Evolutionary conservation across 2,113 vertebrate species (phyloP).

Genomic region (Suricata suricatta): DNA sequence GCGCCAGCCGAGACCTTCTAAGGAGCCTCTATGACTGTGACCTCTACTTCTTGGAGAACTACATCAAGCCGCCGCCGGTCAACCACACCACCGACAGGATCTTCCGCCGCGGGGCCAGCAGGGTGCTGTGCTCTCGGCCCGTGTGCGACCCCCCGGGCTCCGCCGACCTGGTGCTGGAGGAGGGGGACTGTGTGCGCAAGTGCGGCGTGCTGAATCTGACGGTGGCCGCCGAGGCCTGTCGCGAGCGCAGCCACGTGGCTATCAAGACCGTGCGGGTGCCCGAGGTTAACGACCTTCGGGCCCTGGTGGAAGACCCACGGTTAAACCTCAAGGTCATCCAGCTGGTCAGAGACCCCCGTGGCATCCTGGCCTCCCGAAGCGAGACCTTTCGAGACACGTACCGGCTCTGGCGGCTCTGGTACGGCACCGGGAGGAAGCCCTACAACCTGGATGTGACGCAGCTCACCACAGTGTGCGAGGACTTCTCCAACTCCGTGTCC

Average conservation of each 20-base stretch:
- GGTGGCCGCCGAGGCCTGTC: slow-evolving; percentile 91
- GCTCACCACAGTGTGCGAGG: slow-evolving; percentile 95
- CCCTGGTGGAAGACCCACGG: slow-evolving; percentile 94
- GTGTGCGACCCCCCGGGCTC: slow-evolving; percentile 90
- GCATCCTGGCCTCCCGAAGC: slow-evolving; percentile 95
- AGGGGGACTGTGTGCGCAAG: slow-evolving; percentile 95
- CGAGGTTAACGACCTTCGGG: slow-evolving; percentile 92
- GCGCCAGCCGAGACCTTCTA: slow-evolving; percentile 95
- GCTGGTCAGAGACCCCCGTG: slow-evolving; percentile 95
- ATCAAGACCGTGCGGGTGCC: slow-evolving; percentile 97
- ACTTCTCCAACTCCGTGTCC: slow-evolving; percentile 95
- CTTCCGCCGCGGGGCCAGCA: slow-evolving; percentile 95
- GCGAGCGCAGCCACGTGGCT: slow-evolving; percentile 91
- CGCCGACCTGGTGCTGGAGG: slow-evolving; percentile 89
- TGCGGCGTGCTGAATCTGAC: slow-evolving; percentile 94
- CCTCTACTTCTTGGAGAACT: slow-evolving; percentile 96
- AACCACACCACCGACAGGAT: slow-evolving; percentile 95
- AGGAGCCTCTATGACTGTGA: slow-evolving; percentile 95
- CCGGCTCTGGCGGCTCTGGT: slow-evolving; percentile 97
- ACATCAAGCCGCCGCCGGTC: slow-evolving; percentile 93
- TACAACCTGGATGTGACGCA: slow-evolving; percentile 95
- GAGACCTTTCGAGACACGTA: slow-evolving; percentile 97
- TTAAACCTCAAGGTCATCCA: slow-evolving; percentile 98
- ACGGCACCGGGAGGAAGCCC: slow-evolving; percentile 93
- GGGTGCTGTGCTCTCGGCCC: slow-evolving; percentile 93